Percentiles rank a stretch among this genome's conserved stretches.
Evolutionary conservation across 2,797 vertebrate genomes (phyloP).

Genomic region (Botia almorhae): DNA sequence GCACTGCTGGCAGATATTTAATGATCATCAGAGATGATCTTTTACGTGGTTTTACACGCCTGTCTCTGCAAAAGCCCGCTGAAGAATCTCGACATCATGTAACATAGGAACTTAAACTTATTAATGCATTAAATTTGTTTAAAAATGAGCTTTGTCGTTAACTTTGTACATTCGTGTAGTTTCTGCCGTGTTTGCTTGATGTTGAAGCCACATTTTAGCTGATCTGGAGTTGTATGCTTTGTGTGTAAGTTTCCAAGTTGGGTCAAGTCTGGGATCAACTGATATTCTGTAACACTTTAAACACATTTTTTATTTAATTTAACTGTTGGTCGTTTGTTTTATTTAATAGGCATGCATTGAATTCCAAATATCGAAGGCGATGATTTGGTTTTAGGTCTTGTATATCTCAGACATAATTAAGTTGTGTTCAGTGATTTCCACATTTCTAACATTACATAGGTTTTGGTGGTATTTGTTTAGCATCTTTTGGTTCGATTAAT

Average conservation of each 20-base stretch:
- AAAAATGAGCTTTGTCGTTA: neutral
- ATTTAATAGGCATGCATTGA: neutral
- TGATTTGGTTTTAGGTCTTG: neutral
- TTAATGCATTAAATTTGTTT: neutral
- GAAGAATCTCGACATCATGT: neutral
- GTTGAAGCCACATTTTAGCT: neutral
- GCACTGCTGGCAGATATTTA: neutral
- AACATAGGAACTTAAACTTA: neutral
- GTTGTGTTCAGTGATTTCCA: no score
- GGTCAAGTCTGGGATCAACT: neutral
- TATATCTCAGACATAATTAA: neutral
- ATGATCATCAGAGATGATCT: neutral
- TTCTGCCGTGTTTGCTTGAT: neutral
- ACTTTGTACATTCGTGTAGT: neutral
- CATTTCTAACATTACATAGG: no score
- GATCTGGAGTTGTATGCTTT: no score
- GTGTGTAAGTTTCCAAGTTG: no score
- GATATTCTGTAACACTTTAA: neutral
- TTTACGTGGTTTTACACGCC: neutral
- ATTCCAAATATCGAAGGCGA: neutral
- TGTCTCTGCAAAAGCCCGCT: neutral
- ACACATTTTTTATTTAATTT: neutral
- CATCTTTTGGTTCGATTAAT: constrained; percentile 6
- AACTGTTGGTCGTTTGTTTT: neutral
- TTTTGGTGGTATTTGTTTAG: no score